These are phyloP conservation scores for Calypte anna DNA, from an alignment of 2,113 vertebrate species.

Conservation along the genomic window DNA sequence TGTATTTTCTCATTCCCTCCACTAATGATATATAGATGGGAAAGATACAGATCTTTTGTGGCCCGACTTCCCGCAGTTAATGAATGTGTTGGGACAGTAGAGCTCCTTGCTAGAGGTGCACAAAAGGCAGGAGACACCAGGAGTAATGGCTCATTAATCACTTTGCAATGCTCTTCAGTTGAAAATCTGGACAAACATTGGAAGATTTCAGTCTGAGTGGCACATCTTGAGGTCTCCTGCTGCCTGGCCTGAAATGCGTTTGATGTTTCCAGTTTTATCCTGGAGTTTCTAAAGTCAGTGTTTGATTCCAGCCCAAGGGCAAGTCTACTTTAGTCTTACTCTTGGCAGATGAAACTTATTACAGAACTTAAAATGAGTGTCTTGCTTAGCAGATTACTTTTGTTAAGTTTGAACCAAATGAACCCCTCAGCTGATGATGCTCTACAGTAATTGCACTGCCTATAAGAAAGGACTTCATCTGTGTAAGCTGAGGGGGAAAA, in stretches of 20 bases:
- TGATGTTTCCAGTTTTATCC: background rate
- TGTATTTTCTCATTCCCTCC: background rate
- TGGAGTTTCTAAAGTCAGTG: background rate
- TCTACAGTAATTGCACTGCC: background rate
- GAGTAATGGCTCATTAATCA: background rate
- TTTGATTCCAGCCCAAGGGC: slow-evolving; percentile 14
- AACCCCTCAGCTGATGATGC: background rate
- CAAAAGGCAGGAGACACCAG: background rate
- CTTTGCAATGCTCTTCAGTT: background rate
- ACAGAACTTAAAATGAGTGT: background rate
- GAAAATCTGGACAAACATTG: background rate
- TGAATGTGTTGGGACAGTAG: background rate
- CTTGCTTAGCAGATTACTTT: background rate
- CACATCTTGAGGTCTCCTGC: background rate
- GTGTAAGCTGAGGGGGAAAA: background rate
- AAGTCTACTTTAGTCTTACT: background rate
- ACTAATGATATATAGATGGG: background rate
- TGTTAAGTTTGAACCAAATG: background rate
- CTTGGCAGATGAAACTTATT: slow-evolving; percentile 15
- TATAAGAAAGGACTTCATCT: background rate
- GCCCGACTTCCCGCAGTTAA: background rate
- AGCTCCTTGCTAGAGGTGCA: background rate
- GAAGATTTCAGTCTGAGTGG: background rate
- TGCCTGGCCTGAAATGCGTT: background rate
- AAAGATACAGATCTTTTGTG: background rate